Percentiles rank a stretch among this genome's conserved stretches.
phyloP scores from a whole-genome alignment of 2,797 vertebrate genomes.

The Rhadinocentrus ornatus region DNA sequence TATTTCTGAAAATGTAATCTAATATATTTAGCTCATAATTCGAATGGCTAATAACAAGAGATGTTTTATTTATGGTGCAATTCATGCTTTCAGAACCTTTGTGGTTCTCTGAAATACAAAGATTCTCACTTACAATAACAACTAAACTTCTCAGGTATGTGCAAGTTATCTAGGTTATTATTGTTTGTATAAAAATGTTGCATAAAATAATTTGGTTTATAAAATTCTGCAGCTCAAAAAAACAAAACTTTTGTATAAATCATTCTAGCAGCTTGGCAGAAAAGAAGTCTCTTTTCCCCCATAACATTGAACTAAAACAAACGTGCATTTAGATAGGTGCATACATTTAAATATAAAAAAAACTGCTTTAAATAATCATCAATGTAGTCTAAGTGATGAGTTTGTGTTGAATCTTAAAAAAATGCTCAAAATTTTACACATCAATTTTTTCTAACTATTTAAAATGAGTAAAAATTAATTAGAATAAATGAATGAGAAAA shows the following conservation, averaged over 20 bases:
- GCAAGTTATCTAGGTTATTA: background rate
- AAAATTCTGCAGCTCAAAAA: background rate
- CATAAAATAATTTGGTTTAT: background rate
- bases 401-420: background rate
- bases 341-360: no score
- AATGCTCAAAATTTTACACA: background rate
- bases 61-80: background rate
- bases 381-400: background rate
- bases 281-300: background rate
- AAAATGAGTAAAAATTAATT: background rate
- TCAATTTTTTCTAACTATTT: background rate
- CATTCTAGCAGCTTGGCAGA: background rate
- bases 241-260: background rate
- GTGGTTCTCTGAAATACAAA: background rate
- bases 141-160: background rate
- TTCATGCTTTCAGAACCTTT: background rate
- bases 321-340: background rate
- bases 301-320: slow-evolving; percentile 2
- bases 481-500: background rate
- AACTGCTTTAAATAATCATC: background rate
- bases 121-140: background rate
- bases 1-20: background rate
- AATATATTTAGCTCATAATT: background rate
- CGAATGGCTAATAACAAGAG: background rate
- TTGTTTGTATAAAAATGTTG: slow-evolving; percentile 8